A percentile compares a stretch with the other conserved stretches of the same genome.
phyloP scores from a whole-genome alignment of 2,888 invertebrate genomes.

The Drosophila meridiana region DNA sequence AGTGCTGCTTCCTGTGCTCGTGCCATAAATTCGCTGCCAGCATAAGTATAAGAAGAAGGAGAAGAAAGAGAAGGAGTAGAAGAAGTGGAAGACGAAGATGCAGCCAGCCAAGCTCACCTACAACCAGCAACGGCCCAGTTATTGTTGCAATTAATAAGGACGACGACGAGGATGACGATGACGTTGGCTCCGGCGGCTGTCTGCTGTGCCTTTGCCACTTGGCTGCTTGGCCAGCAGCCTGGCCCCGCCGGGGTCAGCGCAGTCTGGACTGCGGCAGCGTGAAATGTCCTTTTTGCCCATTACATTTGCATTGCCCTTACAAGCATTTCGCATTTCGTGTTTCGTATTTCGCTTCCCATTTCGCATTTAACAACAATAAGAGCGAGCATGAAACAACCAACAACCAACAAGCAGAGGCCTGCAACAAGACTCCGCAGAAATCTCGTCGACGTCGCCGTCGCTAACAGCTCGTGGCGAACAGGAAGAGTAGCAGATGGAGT shows the following conservation, averaged over 20 bases:
- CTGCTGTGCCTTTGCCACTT: conserved; percentile 55
- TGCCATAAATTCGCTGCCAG: conserved; percentile 66
- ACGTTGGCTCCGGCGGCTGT: conserved; percentile 39
- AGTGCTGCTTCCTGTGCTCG: conserved; percentile 73
- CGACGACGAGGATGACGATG: conserved; percentile 18
- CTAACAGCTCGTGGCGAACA: conserved; percentile 65
- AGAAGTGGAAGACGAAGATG: conserved; percentile 34
- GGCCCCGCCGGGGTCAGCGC: conserved; percentile 34
- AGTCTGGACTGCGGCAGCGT: conserved; percentile 51
- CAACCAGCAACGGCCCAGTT: conserved; percentile 50
- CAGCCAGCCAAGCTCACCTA: conserved; percentile 41
- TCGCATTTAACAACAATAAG: conserved; percentile 54
- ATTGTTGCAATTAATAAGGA: conserved; percentile 79
- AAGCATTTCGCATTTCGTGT: conserved; percentile 74
- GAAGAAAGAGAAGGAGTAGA: conserved; percentile 1
- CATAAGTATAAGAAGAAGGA: conserved; percentile 2
- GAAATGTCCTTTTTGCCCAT: conserved; percentile 73
- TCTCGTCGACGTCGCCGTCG: conserved; percentile 58
- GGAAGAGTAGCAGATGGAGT: conserved; percentile 7
- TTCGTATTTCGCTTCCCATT: conserved; percentile 67
- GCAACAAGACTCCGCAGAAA: conserved; percentile 54
- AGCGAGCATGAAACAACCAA: conserved; percentile 1
- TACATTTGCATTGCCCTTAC: conserved; percentile 79
- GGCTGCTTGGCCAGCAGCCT: conserved; percentile 55
- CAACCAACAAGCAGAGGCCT: conserved; percentile 11